A percentile compares a stretch with the other conserved stretches of the same genome.
Conservation (phyloP, 2,113 vertebrate genomes). For the Charadrius vociferus region DNA sequence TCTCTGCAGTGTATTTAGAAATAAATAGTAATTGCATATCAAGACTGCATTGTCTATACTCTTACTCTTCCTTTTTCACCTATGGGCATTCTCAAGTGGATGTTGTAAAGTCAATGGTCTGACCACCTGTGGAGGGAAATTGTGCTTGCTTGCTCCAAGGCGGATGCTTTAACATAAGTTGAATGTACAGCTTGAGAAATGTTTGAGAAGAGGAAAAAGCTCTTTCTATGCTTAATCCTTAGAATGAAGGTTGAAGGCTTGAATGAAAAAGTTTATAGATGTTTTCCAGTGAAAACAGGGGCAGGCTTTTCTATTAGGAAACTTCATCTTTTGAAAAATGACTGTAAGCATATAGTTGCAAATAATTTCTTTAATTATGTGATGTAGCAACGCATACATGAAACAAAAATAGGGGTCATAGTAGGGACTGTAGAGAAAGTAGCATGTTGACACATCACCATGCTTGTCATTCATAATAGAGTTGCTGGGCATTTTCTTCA, state of each 20-base stretch:
- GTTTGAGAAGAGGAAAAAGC: background rate
- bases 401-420: background rate
- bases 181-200: background rate
- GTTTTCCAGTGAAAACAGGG: background rate
- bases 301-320: background rate
- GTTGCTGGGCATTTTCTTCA: background rate
- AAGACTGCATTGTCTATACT: background rate
- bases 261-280: background rate
- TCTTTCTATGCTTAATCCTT: background rate
- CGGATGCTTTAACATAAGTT: background rate
- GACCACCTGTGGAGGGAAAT: background rate
- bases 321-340: background rate
- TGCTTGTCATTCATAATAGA: background rate
- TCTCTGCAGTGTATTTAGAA: background rate
- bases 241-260: background rate
- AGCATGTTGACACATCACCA: accelerated
- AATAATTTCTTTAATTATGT: background rate
- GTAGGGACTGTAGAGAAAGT: background rate
- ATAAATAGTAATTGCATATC: background rate
- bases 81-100: background rate
- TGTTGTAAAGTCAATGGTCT: background rate
- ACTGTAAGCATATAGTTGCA: background rate
- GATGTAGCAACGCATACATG: background rate
- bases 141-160: background rate
- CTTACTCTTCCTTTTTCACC: background rate